Base-by-base conservation (phyloP, 1,140 invertebrate species). In the Drosophila prosaltans region DNA sequence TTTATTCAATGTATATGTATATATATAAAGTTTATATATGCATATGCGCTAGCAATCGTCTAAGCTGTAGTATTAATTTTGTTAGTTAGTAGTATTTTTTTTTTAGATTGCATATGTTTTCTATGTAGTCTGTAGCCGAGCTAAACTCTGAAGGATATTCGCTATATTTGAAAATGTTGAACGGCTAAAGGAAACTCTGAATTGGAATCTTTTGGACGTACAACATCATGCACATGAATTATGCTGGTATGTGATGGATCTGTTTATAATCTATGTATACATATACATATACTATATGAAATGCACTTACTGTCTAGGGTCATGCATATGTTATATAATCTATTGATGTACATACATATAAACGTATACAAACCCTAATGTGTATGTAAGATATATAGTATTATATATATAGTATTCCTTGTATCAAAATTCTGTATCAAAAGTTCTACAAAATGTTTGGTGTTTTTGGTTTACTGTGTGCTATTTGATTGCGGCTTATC, bases 361-460 rank as follows among this genome's bases (percentile, higher is more conserved):
- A 74, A 74, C 58, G 58, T 75, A 75, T 57, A 75, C 61, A 73
- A 73, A 66, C 70, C 57, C 45, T 51, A 48, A 41, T 58, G 32
- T 58, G 51, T 65, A 45, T 40, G 58, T 69, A 39, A 32, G 36
- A 65, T 69, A 45, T 74, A 63, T 76, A 76, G 64, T 74, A 41
- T 76, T 36, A 21, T 58, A 43, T 77, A 32, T 32, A 51, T 51
- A 51, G 45, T 51, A 51, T 26, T 51, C 8, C 45, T 65, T 69
- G 76, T 86, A 86, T 86, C 83, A 86, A 86, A 86, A 88, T 74
- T 48, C 68, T 77, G 74, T 78, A 78, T 77, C 74, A 77, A 77
- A 74, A 78, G 51, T 79, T 80, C 16, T 85, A 84, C 62, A 84
- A 84, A 84, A 84, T 74, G 66, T 81, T 65, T 65, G 54, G 30